These are phyloP conservation scores for Aporophyla lueneburgensis DNA, from an alignment of 2,888 invertebrate genomes.

Conservation along the genomic window DNA sequence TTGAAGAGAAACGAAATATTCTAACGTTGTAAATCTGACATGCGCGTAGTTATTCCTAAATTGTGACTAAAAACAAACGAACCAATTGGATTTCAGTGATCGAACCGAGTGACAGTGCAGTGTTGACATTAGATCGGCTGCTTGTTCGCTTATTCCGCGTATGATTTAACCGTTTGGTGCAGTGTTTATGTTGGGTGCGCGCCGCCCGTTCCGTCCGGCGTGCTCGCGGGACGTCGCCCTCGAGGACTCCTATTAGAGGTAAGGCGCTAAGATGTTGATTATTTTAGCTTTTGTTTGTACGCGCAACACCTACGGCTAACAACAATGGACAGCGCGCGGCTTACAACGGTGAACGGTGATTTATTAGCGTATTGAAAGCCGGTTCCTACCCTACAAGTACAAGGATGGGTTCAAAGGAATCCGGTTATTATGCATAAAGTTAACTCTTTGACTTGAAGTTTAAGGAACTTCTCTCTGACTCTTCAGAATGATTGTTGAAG, in stretches of 20 bases:
- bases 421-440: slow-evolving; percentile 70
- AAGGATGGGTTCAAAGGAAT: slow-evolving; percentile 72
- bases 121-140: slow-evolving; percentile 74
- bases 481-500: not conserved
- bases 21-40: slow-evolving; percentile 80
- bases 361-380: slow-evolving; percentile 73
- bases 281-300: slow-evolving; percentile 74
- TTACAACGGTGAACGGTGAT: slow-evolving; percentile 55
- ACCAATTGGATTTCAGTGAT: slow-evolving; percentile 87
- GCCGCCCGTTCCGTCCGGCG: slow-evolving; percentile 85
- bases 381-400: slow-evolving; percentile 72
- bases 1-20: slow-evolving; percentile 63
- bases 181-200: slow-evolving; percentile 90
- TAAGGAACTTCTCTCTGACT: not conserved
- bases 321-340: slow-evolving; percentile 50
- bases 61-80: slow-evolving; percentile 87
- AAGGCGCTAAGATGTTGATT: slow-evolving; percentile 75
- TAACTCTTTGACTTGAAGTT: not conserved
- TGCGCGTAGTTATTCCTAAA: slow-evolving; percentile 84
- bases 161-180: slow-evolving; percentile 85
- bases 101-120: slow-evolving; percentile 82
- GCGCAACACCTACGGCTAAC: slow-evolving; percentile 46
- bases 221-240: slow-evolving; percentile 89
- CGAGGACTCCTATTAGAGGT: slow-evolving; percentile 87
- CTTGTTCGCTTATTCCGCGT: slow-evolving; percentile 75